A percentile compares a stretch with the other conserved stretches of the same genome.
phyloP scores from a whole-genome alignment of 2,888 invertebrate species.

The Tupiocoris notatus region DNA sequence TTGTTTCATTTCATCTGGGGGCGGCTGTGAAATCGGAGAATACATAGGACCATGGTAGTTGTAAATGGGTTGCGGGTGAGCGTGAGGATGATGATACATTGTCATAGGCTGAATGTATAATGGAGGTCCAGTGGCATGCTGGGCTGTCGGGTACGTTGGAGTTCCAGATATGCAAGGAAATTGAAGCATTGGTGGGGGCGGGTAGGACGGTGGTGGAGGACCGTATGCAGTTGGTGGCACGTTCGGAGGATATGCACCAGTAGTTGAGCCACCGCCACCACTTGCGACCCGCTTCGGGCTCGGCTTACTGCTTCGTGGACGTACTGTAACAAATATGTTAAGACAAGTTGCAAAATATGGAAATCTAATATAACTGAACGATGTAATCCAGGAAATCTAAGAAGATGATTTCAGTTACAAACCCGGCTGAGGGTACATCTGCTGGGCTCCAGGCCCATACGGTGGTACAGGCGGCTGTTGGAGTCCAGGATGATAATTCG shows the following conservation, averaged over 20 bases:
- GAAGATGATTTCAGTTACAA: no score
- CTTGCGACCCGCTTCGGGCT: conserved; percentile 44
- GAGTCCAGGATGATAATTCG: conserved; percentile 23
- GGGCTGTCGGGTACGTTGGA: conserved; percentile 34
- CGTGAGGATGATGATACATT: neutral
- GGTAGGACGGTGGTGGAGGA: conserved; percentile 3
- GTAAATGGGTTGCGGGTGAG: conserved; percentile 22
- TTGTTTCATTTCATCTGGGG: conserved; percentile 28
- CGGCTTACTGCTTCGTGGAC: conserved; percentile 39
- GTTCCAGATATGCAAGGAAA: conserved; percentile 31
- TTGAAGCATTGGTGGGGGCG: conserved; percentile 10
- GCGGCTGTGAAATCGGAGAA: conserved; percentile 40
- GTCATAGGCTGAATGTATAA: conserved; percentile 24
- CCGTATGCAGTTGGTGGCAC: neutral
- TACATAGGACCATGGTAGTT: conserved; percentile 35
- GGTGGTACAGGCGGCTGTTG: conserved; percentile 23
- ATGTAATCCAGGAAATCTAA: no score
- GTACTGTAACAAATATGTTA: conserved; percentile 10
- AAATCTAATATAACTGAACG: neutral
- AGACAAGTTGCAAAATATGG: neutral
- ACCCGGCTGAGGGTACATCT: conserved; percentile 33
- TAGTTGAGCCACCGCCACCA: neutral
- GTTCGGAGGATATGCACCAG: neutral
- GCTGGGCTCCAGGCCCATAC: conserved; percentile 25
- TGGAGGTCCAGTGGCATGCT: conserved; percentile 44